A percentile compares a stretch with the other conserved stretches of the same genome.
These are phyloP conservation scores for Parasteatoda tepidariorum DNA, from an alignment of 1,140 invertebrate genomes.

Conservation along the genomic window DNA sequence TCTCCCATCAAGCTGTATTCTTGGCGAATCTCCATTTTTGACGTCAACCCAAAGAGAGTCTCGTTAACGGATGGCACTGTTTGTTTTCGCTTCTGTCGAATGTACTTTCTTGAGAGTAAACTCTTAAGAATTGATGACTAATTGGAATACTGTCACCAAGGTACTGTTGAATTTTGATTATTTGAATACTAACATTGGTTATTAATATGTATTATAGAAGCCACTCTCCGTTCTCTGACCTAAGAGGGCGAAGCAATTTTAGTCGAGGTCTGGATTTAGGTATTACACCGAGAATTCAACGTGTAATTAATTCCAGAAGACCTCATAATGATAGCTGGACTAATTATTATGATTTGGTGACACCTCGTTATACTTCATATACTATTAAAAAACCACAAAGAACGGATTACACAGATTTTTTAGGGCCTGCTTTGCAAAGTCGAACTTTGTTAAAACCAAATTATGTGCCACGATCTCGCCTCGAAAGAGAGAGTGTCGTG, in stretches of 20 bases:
- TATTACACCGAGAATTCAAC: slow-evolving; percentile 12
- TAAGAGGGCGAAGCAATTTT: background rate
- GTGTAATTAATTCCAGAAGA: slow-evolving; percentile 36
- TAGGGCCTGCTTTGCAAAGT: slow-evolving; percentile 1
- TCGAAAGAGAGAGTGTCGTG: slow-evolving; percentile 13
- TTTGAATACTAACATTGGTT: too few species aligned
- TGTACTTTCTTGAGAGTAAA: too few species aligned
- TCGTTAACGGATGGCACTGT: too few species aligned
- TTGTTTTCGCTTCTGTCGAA: too few species aligned
- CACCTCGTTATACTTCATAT: slow-evolving; percentile 10
- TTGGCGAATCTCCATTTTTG: background rate
- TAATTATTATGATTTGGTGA: background rate
- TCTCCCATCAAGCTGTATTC: background rate
- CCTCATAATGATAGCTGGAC: slow-evolving; percentile 12
- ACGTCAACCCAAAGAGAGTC: too few species aligned
- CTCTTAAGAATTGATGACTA: too few species aligned
- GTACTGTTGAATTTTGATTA: too few species aligned
- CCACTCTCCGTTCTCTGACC: background rate
- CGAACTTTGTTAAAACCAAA: slow-evolving; percentile 4
- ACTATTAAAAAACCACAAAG: slow-evolving; percentile 21
- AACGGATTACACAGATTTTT: slow-evolving; percentile 44
- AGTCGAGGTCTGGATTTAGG: slow-evolving; percentile 15
- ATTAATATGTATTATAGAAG: slow-evolving; percentile 48
- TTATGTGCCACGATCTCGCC: slow-evolving; percentile 12
- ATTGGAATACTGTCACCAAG: too few species aligned